phyloP scores from a whole-genome alignment of 2,113 vertebrate species.

The Phainopepla nitens region DNA sequence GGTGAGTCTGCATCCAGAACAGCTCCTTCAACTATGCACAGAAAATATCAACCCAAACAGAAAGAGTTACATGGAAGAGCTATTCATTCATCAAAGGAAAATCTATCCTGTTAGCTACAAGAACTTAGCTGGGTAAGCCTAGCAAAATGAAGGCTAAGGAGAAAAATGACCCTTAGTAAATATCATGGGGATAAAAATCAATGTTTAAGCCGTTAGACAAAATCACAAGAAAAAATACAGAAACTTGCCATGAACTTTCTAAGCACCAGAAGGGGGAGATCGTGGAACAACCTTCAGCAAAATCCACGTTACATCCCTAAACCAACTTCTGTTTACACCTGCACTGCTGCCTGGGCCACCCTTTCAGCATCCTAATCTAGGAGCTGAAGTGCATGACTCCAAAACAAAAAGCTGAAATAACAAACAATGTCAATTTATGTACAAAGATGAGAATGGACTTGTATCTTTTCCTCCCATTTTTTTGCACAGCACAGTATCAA shows the following conservation, averaged over 20 bases:
- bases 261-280: constrained; percentile 59
- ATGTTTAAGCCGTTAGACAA: not conserved
- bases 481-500: rapidly evolving
- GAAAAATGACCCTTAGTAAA: not conserved
- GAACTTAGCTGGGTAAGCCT: not conserved
- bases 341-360: not conserved
- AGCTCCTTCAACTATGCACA: not conserved
- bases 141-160: not conserved
- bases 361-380: not conserved
- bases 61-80: not conserved
- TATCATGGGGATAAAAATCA: not conserved
- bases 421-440: not conserved
- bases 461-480: not conserved
- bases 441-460: not conserved
- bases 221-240: not conserved
- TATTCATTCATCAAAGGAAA: constrained; percentile 5
- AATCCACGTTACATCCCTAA: not conserved
- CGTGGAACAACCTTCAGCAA: constrained; percentile 25
- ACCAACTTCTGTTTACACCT: not conserved
- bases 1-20: not conserved
- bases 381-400: not conserved
- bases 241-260: constrained; percentile 7
- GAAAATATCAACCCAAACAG: not conserved
- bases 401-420: not conserved
- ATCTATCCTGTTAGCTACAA: not conserved